Evolutionary conservation across 1,140 invertebrate genomes (phyloP).

Genomic region (Anastrepha ludens): DNA sequence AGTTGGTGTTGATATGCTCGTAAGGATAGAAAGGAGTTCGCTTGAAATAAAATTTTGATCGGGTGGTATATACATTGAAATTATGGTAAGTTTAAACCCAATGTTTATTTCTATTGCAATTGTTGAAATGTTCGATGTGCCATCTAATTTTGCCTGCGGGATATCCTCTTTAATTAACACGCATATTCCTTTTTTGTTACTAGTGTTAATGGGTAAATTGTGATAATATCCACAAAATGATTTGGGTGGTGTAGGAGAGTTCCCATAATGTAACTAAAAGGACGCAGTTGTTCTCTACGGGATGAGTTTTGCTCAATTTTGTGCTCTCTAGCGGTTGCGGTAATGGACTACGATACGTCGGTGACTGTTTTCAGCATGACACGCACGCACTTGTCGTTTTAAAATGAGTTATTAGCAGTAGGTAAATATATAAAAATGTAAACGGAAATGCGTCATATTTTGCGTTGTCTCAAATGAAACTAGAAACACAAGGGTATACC

Average conservation of each 20-base stretch:
- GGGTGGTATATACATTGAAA: constrained; percentile 22
- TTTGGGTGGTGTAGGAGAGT: not conserved
- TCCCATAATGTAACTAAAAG: constrained; percentile 9
- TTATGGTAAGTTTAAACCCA: not conserved
- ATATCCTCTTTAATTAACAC: constrained; percentile 27
- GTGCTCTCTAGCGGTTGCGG: no score
- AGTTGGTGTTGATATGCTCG: not conserved
- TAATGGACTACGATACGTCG: no score
- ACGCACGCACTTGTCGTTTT: no score
- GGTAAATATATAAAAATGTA: not conserved
- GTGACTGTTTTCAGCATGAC: no score
- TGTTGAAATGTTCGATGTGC: not conserved
- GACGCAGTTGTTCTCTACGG: no score
- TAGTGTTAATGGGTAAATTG: constrained; percentile 1
- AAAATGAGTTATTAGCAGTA: no score
- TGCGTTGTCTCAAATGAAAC: no score
- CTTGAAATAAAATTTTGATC: not conserved
- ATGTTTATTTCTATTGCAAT: constrained; percentile 15
- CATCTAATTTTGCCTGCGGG: not conserved
- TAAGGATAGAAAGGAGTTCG: constrained; percentile 12
- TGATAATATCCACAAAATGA: constrained; percentile 9
- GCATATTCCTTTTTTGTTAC: constrained; percentile 32
- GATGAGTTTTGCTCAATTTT: constrained; percentile 35
- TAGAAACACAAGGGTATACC: no score
- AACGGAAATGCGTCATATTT: not conserved